Evolutionary conservation across 2,797 vertebrate genomes (phyloP).

Genomic region (Rhinichthys osculus): DNA sequence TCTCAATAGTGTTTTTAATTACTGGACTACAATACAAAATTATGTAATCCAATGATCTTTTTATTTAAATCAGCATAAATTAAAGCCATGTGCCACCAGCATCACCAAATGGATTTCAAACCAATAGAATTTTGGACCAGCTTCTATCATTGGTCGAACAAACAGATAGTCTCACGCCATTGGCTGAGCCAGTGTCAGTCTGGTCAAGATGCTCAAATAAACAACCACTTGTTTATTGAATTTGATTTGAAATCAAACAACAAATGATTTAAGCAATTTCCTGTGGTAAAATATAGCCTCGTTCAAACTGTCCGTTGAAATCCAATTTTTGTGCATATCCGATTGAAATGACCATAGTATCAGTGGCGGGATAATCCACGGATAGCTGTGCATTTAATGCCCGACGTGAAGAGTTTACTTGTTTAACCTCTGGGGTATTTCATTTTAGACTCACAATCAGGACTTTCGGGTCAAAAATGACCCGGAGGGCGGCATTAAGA

Average conservation of each 20-base stretch:
- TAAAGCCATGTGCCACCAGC: not conserved
- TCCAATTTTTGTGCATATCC: not conserved
- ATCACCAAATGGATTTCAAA: not conserved
- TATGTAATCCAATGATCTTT: too few relatives aligned
- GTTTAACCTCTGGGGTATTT: too few relatives aligned
- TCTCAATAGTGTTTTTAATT: not conserved
- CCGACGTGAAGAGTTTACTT: too few relatives aligned
- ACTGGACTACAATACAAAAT: not conserved
- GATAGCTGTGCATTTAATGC: too few relatives aligned
- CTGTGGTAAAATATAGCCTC: not conserved
- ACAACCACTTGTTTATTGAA: not conserved
- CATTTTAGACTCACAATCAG: too few relatives aligned
- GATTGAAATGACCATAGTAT: not conserved
- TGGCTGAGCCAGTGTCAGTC: not conserved
- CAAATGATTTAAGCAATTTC: not conserved
- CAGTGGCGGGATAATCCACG: too few relatives aligned
- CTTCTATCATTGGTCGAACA: not conserved
- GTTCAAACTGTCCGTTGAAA: not conserved
- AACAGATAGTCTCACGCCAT: not conserved
- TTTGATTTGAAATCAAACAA: not conserved
- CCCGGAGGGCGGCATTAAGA: too few relatives aligned
- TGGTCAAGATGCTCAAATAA: not conserved
- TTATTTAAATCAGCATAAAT: not conserved
- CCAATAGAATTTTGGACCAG: not conserved
- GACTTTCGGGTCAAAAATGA: too few relatives aligned